Conservation (phyloP, 2,113 vertebrate genomes). For the Pao palembangensis region DNA sequence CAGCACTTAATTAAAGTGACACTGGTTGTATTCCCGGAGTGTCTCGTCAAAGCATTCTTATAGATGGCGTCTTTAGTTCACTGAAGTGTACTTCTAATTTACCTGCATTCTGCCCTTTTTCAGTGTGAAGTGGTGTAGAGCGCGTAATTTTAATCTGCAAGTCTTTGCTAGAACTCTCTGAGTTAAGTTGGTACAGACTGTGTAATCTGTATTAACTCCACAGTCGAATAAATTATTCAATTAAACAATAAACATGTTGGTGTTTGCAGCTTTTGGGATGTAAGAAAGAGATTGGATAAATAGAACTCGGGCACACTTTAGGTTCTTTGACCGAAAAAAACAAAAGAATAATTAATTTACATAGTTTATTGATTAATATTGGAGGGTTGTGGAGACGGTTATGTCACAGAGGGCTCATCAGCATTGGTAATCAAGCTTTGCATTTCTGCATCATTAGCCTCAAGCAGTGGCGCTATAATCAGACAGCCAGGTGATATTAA, state of each 20-base stretch:
- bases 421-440: constrained; percentile 60
- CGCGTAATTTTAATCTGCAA: too few relatives aligned
- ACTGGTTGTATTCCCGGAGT: constrained; percentile 11
- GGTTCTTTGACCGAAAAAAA: constrained; percentile 19
- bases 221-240: too few relatives aligned
- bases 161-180: too few relatives aligned
- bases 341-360: constrained; percentile 13
- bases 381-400: constrained; percentile 7
- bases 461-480: constrained; percentile 55
- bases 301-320: not conserved
- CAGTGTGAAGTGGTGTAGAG: too few relatives aligned
- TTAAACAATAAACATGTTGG: too few relatives aligned
- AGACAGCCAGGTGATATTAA: constrained; percentile 71
- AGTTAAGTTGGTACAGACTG: too few relatives aligned
- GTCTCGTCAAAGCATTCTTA: constrained; percentile 45
- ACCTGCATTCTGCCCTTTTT: not conserved
- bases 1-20: constrained; percentile 55
- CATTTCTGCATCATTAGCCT: constrained; percentile 64
- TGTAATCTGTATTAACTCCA: too few relatives aligned
- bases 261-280: too few relatives aligned
- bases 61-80: constrained; percentile 32
- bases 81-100: constrained; percentile 1
- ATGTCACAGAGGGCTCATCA: constrained; percentile 44
- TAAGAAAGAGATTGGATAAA: not conserved
- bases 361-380: constrained; percentile 55